phyloP scores from a whole-genome alignment of 2,113 vertebrate genomes.

The Tychaedon coryphoeus region DNA sequence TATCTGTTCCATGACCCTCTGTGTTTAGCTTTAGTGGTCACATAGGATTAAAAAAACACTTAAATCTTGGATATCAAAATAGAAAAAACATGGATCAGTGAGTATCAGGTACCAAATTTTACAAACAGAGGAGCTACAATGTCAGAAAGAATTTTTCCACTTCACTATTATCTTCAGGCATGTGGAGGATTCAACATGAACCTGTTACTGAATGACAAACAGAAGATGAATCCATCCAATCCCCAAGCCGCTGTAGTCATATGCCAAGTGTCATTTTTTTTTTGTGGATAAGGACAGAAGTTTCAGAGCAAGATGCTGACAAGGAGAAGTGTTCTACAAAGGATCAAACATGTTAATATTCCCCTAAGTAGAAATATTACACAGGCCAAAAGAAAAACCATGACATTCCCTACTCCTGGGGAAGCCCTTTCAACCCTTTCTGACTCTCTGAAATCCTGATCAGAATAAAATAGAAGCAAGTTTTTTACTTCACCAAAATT shows the following conservation, averaged over 20 bases:
- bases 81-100: neutral
- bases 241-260: neutral
- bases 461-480: neutral
- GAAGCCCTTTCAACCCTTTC: neutral
- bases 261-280: slow-evolving; percentile 7
- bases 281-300: slow-evolving; percentile 7
- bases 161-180: neutral
- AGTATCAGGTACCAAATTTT: neutral
- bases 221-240: slow-evolving; percentile 28
- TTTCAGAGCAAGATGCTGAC: slow-evolving; percentile 55
- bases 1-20: neutral
- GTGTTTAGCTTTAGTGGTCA: neutral
- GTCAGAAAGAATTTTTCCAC: neutral
- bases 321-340: slow-evolving; percentile 53
- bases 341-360: slow-evolving; percentile 36
- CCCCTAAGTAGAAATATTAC: slow-evolving; percentile 17
- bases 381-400: neutral
- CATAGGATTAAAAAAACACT: neutral
- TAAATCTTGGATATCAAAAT: neutral
- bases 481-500: neutral
- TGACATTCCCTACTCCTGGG: neutral
- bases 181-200: neutral
- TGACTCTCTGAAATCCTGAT: neutral
- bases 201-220: slow-evolving; percentile 35
- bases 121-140: neutral